Conservation (phyloP, 2,113 vertebrate species). For the Ictalurus punctatus region DNA sequence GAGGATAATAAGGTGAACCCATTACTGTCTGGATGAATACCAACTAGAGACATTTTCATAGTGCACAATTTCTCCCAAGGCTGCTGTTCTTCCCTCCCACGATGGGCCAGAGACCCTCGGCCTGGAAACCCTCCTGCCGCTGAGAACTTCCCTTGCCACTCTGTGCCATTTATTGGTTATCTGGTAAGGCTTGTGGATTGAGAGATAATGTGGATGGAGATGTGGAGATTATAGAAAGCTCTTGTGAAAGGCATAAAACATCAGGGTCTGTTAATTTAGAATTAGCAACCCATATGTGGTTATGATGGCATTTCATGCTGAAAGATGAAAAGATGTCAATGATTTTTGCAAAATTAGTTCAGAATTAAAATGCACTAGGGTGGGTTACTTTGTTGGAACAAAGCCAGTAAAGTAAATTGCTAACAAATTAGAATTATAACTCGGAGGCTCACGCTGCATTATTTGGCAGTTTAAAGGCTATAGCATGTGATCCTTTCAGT, state of each 20-base stretch:
- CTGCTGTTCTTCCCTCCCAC: constrained; percentile 24
- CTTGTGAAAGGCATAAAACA: neutral
- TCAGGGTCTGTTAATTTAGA: neutral
- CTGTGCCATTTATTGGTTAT: neutral
- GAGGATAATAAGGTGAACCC: constrained; percentile 48
- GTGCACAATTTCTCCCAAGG: constrained; percentile 27
- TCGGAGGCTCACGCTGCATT: neutral
- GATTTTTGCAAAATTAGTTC: neutral
- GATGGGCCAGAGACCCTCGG: neutral
- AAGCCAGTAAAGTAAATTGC: neutral
- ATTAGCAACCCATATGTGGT: neutral
- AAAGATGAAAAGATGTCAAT: neutral
- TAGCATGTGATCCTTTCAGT: neutral
- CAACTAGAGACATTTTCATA: constrained; percentile 39
- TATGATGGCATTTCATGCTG: neutral
- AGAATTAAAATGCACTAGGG: neutral
- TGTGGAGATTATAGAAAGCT: neutral
- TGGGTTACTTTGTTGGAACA: neutral
- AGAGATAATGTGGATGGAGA: neutral
- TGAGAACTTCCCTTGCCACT: neutral
- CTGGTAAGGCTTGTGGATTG: neutral
- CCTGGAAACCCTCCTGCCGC: neutral
- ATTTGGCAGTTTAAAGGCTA: neutral
- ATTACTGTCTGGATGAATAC: constrained; percentile 53
- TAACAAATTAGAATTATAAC: neutral